Evolutionary conservation across 2,113 vertebrate species (phyloP).

Genomic region (Mustela nigripes): DNA sequence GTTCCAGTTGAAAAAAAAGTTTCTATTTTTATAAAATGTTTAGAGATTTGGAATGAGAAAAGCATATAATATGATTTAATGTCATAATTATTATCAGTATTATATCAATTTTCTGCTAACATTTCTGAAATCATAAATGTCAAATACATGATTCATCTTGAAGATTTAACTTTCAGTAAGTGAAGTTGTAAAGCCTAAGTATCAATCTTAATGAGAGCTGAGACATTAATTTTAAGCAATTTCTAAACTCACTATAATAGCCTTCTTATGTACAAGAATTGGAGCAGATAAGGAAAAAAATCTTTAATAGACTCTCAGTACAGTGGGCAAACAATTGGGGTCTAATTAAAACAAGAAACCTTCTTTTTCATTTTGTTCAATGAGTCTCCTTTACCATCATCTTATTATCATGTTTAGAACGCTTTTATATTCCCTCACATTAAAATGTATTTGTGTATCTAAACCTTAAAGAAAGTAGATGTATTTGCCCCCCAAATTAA

Average conservation of each 20-base stretch:
- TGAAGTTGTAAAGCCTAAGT: neutral
- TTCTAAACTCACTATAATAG: neutral
- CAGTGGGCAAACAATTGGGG: neutral
- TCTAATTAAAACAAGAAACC: neutral
- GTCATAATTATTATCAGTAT: conserved; percentile 46
- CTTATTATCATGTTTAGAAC: neutral
- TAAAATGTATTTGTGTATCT: neutral
- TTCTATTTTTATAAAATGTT: conserved; percentile 51
- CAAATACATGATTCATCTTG: conserved; percentile 43
- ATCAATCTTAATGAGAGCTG: neutral
- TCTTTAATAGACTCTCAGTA: neutral
- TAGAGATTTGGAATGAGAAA: conserved; percentile 25
- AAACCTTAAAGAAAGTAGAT: neutral
- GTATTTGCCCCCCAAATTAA: neutral
- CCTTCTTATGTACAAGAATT: neutral
- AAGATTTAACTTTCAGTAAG: conserved; percentile 60
- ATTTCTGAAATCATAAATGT: conserved; percentile 61
- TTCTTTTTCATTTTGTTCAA: neutral
- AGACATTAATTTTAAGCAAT: neutral
- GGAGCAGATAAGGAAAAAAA: neutral
- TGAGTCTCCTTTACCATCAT: neutral
- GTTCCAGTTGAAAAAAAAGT: neutral
- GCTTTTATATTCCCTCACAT: neutral
- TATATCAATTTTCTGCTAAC: conserved; percentile 55
- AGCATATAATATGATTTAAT: conserved; percentile 36